These are phyloP conservation scores for Porites cylindrica DNA, from an alignment of 92 coral and sea anemone species.

Conservation along the genomic window DNA sequence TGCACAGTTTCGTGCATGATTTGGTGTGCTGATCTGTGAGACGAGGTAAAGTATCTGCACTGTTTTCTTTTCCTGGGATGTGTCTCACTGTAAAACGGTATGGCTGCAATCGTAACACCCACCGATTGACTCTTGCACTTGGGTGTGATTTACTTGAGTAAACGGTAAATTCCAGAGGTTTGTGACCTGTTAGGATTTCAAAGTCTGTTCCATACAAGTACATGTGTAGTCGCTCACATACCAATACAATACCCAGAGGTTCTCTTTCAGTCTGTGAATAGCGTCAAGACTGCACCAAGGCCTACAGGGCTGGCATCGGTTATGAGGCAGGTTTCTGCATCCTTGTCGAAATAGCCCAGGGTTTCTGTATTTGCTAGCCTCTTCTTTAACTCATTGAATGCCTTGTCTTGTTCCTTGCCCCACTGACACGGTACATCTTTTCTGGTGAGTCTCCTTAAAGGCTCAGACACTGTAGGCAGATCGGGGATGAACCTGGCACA, in stretches of 20 bases:
- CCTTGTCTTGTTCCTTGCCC: conserved; percentile 48
- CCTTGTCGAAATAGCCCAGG: conserved; percentile 49
- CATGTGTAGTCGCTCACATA: conserved; percentile 30
- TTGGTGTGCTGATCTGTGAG: conserved; percentile 7
- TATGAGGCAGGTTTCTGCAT: conserved; percentile 47
- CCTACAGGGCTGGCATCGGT: conserved; percentile 52
- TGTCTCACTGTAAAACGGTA: conserved; percentile 59
- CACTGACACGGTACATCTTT: conserved; percentile 28
- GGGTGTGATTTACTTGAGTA: conserved; percentile 56
- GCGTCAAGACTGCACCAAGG: conserved; percentile 40
- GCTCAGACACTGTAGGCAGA: conserved; percentile 53
- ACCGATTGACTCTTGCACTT: conserved; percentile 55
- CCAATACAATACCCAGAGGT: conserved; percentile 37
- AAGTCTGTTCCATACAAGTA: conserved; percentile 23
- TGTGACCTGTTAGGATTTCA: conserved; percentile 68
- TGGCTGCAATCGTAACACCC: conserved; percentile 74
- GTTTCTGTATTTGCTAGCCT: conserved; percentile 43
- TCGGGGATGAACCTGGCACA: conserved; percentile 41
- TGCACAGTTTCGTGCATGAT: neutral
- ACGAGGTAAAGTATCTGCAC: conserved; percentile 66
- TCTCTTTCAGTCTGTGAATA: conserved; percentile 31
- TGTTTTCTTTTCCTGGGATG: conserved; percentile 61
- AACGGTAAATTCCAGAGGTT: conserved; percentile 67
- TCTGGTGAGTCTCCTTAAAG: conserved; percentile 45
- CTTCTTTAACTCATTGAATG: conserved; percentile 40